Conservation (phyloP, 1,140 invertebrate genomes). For the Diorhabda sublineata region DNA sequence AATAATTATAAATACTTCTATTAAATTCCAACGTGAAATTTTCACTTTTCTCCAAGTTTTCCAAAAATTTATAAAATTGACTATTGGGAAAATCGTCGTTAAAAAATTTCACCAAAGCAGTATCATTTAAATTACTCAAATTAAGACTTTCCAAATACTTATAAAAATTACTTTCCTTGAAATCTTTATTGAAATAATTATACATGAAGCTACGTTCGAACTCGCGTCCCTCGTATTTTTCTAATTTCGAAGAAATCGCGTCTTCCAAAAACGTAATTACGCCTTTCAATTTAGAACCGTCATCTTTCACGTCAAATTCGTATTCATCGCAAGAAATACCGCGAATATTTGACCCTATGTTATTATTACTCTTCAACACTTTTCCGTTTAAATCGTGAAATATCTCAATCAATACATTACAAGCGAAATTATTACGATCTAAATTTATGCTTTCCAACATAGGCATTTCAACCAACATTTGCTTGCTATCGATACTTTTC, state of each 20-base stretch:
- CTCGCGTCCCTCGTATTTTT: background rate
- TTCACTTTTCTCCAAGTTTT: constrained; percentile 5
- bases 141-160: constrained; percentile 13
- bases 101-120: background rate
- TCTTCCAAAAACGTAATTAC: background rate
- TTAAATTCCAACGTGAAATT: constrained; percentile 7
- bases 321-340: constrained; percentile 9
- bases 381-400: background rate
- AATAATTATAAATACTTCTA: constrained; percentile 13
- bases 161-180: constrained; percentile 15
- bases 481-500: background rate
- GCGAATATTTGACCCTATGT: constrained; percentile 3
- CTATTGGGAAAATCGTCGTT: constrained; percentile 11
- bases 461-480: background rate
- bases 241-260: background rate
- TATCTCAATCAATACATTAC: constrained; percentile 4
- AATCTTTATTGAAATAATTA: constrained; percentile 14
- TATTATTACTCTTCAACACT: background rate
- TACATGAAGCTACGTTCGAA: constrained; percentile 3
- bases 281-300: background rate
- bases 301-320: background rate
- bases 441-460: background rate
- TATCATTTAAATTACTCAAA: constrained; percentile 4
- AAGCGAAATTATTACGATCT: constrained; percentile 10
- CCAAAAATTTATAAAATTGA: constrained; percentile 9